phyloP scores from a whole-genome alignment of 1,140 invertebrate genomes.

The Calycopis cecrops region DNA sequence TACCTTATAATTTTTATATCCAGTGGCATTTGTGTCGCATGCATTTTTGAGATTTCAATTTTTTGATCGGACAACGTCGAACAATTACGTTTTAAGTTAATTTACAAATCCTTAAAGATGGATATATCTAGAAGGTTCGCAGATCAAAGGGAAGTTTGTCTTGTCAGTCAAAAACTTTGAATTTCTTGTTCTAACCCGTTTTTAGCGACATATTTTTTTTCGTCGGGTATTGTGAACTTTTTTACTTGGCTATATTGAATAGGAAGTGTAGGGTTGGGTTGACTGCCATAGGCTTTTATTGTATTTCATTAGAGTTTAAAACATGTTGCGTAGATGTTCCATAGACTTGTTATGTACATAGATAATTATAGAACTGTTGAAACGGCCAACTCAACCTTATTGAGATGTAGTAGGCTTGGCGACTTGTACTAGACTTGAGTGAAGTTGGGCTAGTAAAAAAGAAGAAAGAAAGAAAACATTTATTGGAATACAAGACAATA shows the following conservation, averaged over 20 bases:
- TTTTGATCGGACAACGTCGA: not conserved
- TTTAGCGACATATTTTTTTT: no score
- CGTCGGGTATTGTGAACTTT: no score
- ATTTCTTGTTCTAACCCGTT: no score
- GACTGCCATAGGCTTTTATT: constrained; percentile 4
- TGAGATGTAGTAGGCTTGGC: not conserved
- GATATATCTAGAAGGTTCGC: no score
- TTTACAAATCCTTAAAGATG: no score
- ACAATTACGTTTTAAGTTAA: no score
- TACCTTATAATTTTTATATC: not conserved
- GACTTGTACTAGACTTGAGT: not conserved
- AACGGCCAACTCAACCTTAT: not conserved
- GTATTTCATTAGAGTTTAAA: constrained; percentile 5
- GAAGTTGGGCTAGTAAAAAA: not conserved
- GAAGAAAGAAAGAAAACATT: no score
- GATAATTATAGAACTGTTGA: constrained; percentile 8
- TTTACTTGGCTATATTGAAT: no score
- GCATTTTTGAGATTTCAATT: constrained; percentile 2
- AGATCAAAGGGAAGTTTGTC: no score
- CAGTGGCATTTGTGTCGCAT: constrained; percentile 2
- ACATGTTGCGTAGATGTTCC: constrained; percentile 6
- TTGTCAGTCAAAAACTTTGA: no score
- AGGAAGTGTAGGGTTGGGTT: not conserved
- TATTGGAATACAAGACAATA: no score
- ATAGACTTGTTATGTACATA: constrained; percentile 9